Evolutionary conservation across 2,797 vertebrate species (phyloP).

Genomic region (Poeciliopsis infans): DNA sequence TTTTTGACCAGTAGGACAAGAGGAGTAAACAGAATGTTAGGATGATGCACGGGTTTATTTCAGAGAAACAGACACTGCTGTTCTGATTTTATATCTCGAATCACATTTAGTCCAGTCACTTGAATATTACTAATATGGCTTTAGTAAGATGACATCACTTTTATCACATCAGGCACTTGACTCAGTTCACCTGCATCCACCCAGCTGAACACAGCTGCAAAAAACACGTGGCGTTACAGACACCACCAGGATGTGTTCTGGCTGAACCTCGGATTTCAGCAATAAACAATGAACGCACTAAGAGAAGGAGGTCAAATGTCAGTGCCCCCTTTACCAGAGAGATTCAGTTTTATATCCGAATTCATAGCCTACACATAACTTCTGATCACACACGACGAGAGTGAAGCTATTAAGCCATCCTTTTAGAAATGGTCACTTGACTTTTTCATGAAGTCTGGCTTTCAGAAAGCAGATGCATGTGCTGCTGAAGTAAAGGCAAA

Average conservation of each 20-base stretch:
- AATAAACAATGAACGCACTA: not conserved
- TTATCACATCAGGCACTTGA: not conserved
- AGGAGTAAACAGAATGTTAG: too few relatives aligned
- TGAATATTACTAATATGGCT: not conserved
- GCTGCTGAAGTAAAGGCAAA: not conserved
- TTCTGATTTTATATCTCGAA: not conserved
- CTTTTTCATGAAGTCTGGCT: not conserved
- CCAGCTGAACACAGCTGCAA: slow-evolving; percentile 25
- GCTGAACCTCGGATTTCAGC: not conserved
- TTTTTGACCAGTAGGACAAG: too few relatives aligned
- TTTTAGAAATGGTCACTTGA: not conserved
- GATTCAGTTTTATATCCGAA: not conserved
- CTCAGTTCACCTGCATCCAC: slow-evolving; percentile 28
- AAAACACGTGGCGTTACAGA: slow-evolving; percentile 67
- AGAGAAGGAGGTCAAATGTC: not conserved
- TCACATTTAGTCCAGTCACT: not conserved
- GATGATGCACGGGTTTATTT: not conserved
- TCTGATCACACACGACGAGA: not conserved
- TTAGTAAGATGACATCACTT: not conserved
- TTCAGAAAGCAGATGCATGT: not conserved
- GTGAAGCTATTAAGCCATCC: not conserved
- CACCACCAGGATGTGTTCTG: not conserved
- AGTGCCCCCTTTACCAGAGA: not conserved
- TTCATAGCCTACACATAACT: not conserved
- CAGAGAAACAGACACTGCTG: not conserved